phyloP scores from a whole-genome alignment of 2,113 vertebrate genomes.

The Caranx melampygus region DNA sequence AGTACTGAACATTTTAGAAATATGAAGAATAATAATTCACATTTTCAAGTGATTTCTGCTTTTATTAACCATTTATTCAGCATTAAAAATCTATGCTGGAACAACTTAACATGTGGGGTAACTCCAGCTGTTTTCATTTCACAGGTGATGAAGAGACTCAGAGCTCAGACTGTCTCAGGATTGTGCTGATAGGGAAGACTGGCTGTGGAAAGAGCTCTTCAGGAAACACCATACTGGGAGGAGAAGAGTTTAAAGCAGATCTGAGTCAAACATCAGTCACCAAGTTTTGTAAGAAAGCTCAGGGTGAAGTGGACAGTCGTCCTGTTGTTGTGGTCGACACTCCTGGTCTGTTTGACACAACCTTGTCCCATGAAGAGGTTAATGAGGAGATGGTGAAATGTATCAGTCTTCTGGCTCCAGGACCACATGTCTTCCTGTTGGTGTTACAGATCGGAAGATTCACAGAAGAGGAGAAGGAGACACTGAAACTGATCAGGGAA shows the following conservation, averaged over 20 bases:
- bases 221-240: slow-evolving; percentile 39
- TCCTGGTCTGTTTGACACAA: slow-evolving; percentile 27
- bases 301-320: not conserved
- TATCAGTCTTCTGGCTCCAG: slow-evolving; percentile 28
- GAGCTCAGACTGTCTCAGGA: slow-evolving; percentile 32
- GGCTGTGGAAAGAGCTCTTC: slow-evolving; percentile 42
- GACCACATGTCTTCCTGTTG: slow-evolving; percentile 55
- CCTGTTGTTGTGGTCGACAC: slow-evolving; percentile 43
- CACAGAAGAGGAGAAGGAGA: slow-evolving; percentile 38
- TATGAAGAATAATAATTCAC: too few species aligned
- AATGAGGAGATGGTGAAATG: slow-evolving; percentile 36
- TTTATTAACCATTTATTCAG: too few species aligned
- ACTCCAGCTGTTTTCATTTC: too few species aligned
- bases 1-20: too few species aligned
- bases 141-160: not conserved
- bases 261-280: slow-evolving; percentile 17
- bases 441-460: slow-evolving; percentile 32
- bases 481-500: slow-evolving; percentile 35
- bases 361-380: too few species aligned
- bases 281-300: slow-evolving; percentile 14
- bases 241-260: not conserved
- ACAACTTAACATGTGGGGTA: too few species aligned
- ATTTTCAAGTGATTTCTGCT: too few species aligned
- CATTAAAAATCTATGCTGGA: too few species aligned
- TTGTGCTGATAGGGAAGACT: slow-evolving; percentile 44